These are phyloP conservation scores for Ferdinandea cuprea DNA, from an alignment of 2,888 invertebrate genomes.

Conservation along the genomic window DNA sequence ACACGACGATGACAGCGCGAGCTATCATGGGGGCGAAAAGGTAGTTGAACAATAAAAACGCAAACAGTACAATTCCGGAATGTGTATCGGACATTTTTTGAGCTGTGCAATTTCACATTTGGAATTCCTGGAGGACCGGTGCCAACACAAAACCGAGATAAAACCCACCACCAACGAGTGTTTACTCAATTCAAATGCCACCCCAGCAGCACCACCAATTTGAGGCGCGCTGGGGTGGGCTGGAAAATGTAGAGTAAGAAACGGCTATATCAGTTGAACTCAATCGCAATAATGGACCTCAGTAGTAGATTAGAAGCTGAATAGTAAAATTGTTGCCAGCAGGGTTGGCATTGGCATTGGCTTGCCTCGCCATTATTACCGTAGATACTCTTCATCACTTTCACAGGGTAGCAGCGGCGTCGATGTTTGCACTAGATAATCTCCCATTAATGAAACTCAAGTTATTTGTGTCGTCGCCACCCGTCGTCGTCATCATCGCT, in stretches of 20 bases:
- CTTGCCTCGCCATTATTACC: neutral
- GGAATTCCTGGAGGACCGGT: slow-evolving; percentile 50
- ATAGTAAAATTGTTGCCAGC: slow-evolving; percentile 59
- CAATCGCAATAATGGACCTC: slow-evolving; percentile 70
- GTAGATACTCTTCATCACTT: slow-evolving; percentile 32
- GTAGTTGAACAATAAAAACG: slow-evolving; percentile 61
- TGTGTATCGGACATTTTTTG: slow-evolving; percentile 42
- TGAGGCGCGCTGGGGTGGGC: too few species aligned
- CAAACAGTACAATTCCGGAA: slow-evolving; percentile 54
- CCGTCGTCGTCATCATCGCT: slow-evolving; percentile 35
- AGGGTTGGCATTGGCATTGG: slow-evolving; percentile 49
- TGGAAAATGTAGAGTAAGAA: slow-evolving; percentile 18
- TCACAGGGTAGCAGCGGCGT: slow-evolving; percentile 19
- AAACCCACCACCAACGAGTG: slow-evolving; percentile 45
- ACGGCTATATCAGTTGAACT: slow-evolving; percentile 64
- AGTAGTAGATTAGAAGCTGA: slow-evolving; percentile 49
- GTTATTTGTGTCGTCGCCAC: slow-evolving; percentile 55
- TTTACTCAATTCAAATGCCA: slow-evolving; percentile 51
- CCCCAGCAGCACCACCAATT: neutral
- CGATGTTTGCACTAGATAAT: slow-evolving; percentile 69
- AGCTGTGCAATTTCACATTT: slow-evolving; percentile 53
- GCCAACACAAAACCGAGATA: slow-evolving; percentile 42
- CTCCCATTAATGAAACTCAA: slow-evolving; percentile 69
- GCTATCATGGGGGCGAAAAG: slow-evolving; percentile 12
- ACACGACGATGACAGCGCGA: too few species aligned